Percentiles rank a stretch among this genome's conserved stretches.
These are phyloP conservation scores for Cardiocondyla obscurior DNA, from an alignment of 1,140 invertebrate species.

Conservation along the genomic window DNA sequence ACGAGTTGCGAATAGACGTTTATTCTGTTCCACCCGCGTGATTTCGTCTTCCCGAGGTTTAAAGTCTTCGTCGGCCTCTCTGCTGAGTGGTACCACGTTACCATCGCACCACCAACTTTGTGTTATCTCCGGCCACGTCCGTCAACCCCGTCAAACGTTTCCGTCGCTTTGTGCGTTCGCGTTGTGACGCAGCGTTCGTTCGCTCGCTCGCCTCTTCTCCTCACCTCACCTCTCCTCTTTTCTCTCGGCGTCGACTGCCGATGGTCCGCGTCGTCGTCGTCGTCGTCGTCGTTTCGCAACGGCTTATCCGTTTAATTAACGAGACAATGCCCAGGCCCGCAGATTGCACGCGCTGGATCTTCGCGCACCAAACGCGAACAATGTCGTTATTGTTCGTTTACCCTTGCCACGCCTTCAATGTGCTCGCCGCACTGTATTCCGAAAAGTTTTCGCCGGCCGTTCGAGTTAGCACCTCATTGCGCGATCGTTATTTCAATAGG, in stretches of 20 bases:
- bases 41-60: not conserved
- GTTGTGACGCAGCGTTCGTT: slow-evolving; percentile 42
- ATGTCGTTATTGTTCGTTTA: slow-evolving; percentile 73
- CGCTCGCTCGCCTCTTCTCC: slow-evolving; percentile 9
- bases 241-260: slow-evolving; percentile 20
- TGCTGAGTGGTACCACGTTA: not conserved
- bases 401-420: slow-evolving; percentile 5
- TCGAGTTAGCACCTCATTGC: slow-evolving; percentile 16
- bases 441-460: slow-evolving; percentile 38
- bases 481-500: slow-evolving; percentile 21
- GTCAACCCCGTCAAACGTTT: slow-evolving; percentile 78
- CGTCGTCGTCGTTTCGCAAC: slow-evolving; percentile 35
- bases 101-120: slow-evolving; percentile 63
- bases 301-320: slow-evolving; percentile 84
- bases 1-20: slow-evolving; percentile 10
- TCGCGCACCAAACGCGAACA: slow-evolving; percentile 71
- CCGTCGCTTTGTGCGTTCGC: slow-evolving; percentile 72
- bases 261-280: slow-evolving; percentile 38
- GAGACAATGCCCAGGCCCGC: slow-evolving; percentile 77
- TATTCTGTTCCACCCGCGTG: not conserved
- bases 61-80: not conserved
- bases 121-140: slow-evolving; percentile 74
- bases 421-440: not conserved
- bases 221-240: too few species aligned
- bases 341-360: slow-evolving; percentile 70